Percentiles rank a stretch among this genome's conserved stretches.
phyloP scores from a whole-genome alignment of 2,113 vertebrate species.

The Bubo bubo region DNA sequence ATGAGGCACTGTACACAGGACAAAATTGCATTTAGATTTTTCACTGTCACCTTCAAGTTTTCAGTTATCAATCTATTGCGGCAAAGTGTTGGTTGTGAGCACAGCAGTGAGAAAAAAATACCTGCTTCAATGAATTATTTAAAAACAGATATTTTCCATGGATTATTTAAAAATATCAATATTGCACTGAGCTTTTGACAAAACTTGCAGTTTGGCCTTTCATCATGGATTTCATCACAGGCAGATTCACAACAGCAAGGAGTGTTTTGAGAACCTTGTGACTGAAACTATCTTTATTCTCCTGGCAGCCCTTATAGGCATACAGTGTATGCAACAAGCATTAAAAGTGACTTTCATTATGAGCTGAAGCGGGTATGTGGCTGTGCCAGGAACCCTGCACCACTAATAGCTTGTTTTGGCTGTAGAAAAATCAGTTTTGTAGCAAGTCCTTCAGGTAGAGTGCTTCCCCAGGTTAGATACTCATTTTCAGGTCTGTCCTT shows the following conservation, averaged over 20 bases:
- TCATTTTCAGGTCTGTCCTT: not conserved
- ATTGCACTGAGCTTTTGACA: not conserved
- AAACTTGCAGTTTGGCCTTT: not conserved
- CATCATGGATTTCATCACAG: not conserved
- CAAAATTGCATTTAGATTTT: not conserved
- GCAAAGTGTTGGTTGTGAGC: not conserved
- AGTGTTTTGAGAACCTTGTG: not conserved
- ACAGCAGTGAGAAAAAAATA: not conserved
- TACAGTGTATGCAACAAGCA: not conserved
- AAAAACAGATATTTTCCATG: not conserved
- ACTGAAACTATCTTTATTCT: not conserved
- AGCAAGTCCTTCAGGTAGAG: not conserved
- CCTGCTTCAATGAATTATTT: not conserved
- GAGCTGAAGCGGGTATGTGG: not conserved
- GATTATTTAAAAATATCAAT: not conserved
- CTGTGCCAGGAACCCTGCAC: not conserved
- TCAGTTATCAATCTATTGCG: not conserved
- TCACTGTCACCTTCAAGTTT: not conserved
- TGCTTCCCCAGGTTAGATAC: not conserved
- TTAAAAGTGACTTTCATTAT: not conserved
- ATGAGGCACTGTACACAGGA: not conserved
- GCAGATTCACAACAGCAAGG: not conserved
- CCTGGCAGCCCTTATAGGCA: not conserved
- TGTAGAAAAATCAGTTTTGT: not conserved
- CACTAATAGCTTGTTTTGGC: not conserved